Percentiles rank a stretch among this genome's conserved stretches.
These are phyloP conservation scores for Tortricodes alternella DNA, from an alignment of 2,888 invertebrate genomes.

Conservation along the genomic window DNA sequence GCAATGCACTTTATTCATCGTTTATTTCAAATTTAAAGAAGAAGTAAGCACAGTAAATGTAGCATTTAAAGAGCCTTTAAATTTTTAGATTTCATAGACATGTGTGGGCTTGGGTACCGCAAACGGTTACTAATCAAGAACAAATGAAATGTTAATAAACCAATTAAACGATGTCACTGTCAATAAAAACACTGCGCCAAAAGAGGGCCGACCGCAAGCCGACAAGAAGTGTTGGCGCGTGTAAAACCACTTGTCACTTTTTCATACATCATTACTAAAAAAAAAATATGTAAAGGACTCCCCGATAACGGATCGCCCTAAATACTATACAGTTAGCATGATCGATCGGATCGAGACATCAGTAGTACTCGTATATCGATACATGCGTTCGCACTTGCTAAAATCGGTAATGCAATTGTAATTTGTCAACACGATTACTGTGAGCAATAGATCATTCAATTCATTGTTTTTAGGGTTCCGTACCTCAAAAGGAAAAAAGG, in stretches of 20 bases:
- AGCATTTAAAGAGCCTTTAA: neutral
- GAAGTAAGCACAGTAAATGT: neutral
- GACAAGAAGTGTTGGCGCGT: constrained; percentile 40
- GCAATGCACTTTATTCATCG: too few species aligned
- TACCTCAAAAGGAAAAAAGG: too few species aligned
- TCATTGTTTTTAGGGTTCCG: neutral
- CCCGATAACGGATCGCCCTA: constrained; percentile 29
- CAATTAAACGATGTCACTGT: constrained; percentile 66
- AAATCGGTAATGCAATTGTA: constrained; percentile 8
- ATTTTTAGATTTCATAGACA: neutral
- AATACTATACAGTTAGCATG: constrained; percentile 29
- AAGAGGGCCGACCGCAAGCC: constrained; percentile 28
- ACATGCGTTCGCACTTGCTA: constrained; percentile 2
- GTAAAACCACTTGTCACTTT: constrained; percentile 46
- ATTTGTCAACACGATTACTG: constrained; percentile 5
- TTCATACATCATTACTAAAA: constrained; percentile 39
- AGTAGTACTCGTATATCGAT: constrained; percentile 1
- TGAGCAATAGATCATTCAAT: neutral
- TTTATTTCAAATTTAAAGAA: too few species aligned
- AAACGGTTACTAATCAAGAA: constrained; percentile 38
- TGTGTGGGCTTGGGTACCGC: constrained; percentile 29
- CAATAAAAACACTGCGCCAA: constrained; percentile 56
- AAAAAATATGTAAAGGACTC: constrained; percentile 36
- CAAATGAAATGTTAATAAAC: constrained; percentile 65
- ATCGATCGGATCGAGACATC: constrained; percentile 20